These are phyloP conservation scores for Oscheius myriophilus DNA, from an alignment of 2,888 invertebrate genomes.

Conservation along the genomic window DNA sequence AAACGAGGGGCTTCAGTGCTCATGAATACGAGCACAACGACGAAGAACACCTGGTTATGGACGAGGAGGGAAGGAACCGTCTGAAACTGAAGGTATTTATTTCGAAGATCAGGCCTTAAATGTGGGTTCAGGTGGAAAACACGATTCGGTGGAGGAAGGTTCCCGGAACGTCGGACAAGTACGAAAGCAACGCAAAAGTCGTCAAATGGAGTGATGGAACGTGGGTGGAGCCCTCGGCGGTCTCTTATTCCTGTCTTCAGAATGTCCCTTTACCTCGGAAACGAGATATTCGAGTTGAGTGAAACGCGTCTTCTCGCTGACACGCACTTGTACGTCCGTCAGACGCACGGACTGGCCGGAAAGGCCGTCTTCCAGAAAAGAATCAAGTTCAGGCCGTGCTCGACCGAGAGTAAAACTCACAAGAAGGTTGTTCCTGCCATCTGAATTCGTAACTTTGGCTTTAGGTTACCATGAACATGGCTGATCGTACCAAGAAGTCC, in stretches of 20 bases:
- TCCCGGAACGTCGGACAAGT: constrained; percentile 71
- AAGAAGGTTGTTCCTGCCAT: constrained; percentile 81
- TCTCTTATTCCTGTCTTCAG: constrained; percentile 75
- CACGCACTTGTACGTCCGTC: constrained; percentile 93
- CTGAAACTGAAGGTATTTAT: constrained; percentile 73
- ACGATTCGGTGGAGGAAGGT: constrained; percentile 91
- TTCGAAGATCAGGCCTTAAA: neutral
- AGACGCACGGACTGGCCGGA: constrained; percentile 78
- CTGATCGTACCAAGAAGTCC: constrained; percentile 91
- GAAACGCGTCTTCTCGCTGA: constrained; percentile 14
- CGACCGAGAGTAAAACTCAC: constrained; percentile 98
- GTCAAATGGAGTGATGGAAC: constrained; percentile 95
- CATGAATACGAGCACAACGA: constrained; percentile 92
- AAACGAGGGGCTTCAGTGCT: constrained; percentile 92
- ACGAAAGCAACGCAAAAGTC: constrained; percentile 92
- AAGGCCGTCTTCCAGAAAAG: constrained; percentile 97
- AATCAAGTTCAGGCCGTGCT: constrained; percentile 95
- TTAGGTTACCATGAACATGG: constrained; percentile 85
- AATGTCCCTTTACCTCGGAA: constrained; percentile 93
- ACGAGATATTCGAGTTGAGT: constrained; percentile 94
- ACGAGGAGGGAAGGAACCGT: constrained; percentile 93
- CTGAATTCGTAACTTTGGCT: neutral
- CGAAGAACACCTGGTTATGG: constrained; percentile 93
- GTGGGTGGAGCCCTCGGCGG: constrained; percentile 47
- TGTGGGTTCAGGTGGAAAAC: constrained; percentile 83